Base-by-base conservation (phyloP, 2,888 invertebrate species). In the Stramonita haemastoma region DNA sequence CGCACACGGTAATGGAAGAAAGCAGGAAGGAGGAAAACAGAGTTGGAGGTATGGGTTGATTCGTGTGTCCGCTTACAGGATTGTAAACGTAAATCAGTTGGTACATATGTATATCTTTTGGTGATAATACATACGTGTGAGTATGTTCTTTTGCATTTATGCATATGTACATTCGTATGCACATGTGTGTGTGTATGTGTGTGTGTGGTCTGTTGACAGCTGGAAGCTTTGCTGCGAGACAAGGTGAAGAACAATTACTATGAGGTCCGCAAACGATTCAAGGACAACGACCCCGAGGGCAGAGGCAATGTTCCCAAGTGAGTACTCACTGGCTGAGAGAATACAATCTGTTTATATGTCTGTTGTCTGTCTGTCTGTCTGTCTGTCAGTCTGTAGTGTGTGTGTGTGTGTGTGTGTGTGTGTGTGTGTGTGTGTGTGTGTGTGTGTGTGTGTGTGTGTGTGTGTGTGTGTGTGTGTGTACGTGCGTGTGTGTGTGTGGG, bases 281-380 rank as follows among this genome's bases (percentile, higher is more conserved):
- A 94, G 88, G 95, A 95, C 91, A 96, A 95, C 88, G 96, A 96
- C 89, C 96, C 96, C 11, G 95, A 96, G 90, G 94, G 94, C 34
- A 95, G 95, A 91, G 96, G 96, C 81, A 96, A 95, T 89, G 95
- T 96, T 19, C 93, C 95, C 57, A 94, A 87, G 89, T 89, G 11
- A 85, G 66, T 36, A 5, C 15, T n/a, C 46, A 46, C 4, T 46
- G 46, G 8, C 46, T 46, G 46, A 46, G 46, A 46, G 46, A 46
- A 46, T 46, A 46, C 4, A 46, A 46, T 46, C 46, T 46, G 46
- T 66, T 17, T 66, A 26, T 66, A 66, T 66, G 13, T 66, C 26
- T 66, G 17, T 17, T 66, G 66, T 66, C 6, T 66, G 26, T 66
- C 2, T 2, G 4, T 66, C 6, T 22, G 66, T 66, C 2, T 66